Percentiles rank a stretch among this genome's conserved stretches.
Evolutionary conservation across 2,113 vertebrate genomes (phyloP).

Genomic region (Callopanchax toddi): DNA sequence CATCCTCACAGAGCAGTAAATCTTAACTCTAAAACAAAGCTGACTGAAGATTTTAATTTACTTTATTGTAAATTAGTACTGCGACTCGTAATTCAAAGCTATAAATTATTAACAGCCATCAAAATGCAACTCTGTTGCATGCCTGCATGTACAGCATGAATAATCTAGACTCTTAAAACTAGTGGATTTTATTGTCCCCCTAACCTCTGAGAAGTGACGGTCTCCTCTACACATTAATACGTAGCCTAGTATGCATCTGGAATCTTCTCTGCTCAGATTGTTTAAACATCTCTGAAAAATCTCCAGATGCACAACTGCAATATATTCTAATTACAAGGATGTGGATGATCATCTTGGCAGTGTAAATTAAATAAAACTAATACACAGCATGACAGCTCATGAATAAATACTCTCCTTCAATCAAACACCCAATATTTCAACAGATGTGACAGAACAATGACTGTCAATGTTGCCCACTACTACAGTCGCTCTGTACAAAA

Average conservation of each 20-base stretch:
- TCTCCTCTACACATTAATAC: conserved; percentile 22
- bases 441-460: conserved; percentile 57
- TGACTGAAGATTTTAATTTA: conserved; percentile 8
- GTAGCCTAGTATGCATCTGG: conserved; percentile 3
- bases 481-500: conserved; percentile 34
- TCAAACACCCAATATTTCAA: conserved; percentile 52
- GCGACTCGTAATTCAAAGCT: conserved; percentile 2
- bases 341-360: conserved; percentile 13
- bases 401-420: conserved; percentile 52
- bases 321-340: conserved; percentile 19
- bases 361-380: conserved; percentile 35
- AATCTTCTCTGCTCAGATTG: conserved; percentile 7
- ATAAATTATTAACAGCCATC: too few relatives aligned
- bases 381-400: conserved; percentile 39
- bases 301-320: conserved; percentile 16
- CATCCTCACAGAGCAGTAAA: conserved; percentile 7
- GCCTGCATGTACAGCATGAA: neutral
- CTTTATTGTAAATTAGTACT: neutral
- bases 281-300: conserved; percentile 10
- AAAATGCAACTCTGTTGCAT: neutral
- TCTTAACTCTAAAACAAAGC: neutral
- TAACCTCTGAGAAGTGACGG: too few relatives aligned
- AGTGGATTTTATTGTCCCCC: conserved; percentile 45
- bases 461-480: conserved; percentile 52
- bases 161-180: conserved; percentile 5